These are phyloP conservation scores for Creontiades dilutus DNA, from an alignment of 2,888 invertebrate species.

Conservation along the genomic window DNA sequence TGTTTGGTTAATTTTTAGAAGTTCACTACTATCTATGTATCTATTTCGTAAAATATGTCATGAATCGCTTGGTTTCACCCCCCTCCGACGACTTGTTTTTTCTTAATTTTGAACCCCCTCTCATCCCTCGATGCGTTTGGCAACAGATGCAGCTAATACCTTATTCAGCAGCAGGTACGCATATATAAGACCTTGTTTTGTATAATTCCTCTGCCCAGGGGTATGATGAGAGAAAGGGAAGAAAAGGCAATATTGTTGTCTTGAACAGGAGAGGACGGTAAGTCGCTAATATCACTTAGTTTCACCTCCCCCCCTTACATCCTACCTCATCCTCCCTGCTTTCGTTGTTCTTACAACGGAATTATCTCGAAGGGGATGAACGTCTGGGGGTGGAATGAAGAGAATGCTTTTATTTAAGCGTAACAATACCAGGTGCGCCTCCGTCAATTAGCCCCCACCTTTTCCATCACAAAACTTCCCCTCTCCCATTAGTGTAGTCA, in stretches of 20 bases:
- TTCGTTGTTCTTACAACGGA: slow-evolving; percentile 8
- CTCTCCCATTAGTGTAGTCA: slow-evolving; percentile 8
- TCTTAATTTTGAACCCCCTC: slow-evolving; percentile 11
- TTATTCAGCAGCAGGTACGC: slow-evolving; percentile 48
- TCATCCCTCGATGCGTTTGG: neutral
- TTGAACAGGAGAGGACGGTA: slow-evolving; percentile 6
- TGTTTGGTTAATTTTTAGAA: neutral
- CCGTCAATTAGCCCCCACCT: neutral
- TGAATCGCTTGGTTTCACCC: neutral
- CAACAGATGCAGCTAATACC: slow-evolving; percentile 48
- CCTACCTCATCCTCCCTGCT: neutral
- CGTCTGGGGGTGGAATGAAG: neutral
- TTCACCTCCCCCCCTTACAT: neutral
- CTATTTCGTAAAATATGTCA: neutral
- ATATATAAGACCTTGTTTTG: slow-evolving; percentile 33
- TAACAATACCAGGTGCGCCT: slow-evolving; percentile 49
- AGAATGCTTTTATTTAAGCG: slow-evolving; percentile 32
- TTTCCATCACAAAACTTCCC: neutral
- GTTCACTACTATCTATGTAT: neutral
- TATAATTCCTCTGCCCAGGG: neutral
- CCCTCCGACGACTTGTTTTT: neutral
- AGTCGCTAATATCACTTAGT: slow-evolving; percentile 54
- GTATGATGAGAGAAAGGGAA: neutral
- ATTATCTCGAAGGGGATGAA: slow-evolving; percentile 8
- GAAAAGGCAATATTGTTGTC: slow-evolving; percentile 48